Base-by-base conservation (phyloP, 37 sponge, comb jelly and placozoan species). In the Beroe ovata region DNA sequence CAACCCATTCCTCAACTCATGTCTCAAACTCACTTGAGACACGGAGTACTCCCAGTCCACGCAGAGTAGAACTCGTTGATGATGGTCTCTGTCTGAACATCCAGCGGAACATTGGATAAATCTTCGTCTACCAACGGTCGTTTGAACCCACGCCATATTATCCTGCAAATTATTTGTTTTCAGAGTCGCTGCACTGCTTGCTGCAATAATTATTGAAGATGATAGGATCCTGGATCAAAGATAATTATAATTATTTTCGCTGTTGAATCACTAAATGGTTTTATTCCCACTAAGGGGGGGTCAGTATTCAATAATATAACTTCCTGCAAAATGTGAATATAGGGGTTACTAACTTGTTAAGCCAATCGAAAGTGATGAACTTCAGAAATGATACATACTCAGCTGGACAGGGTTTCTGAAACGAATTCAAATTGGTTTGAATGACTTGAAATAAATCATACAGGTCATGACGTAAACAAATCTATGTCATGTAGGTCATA, bases 111-210 rank as follows among this genome's bases (percentile, higher is more conserved):
- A 4, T 77, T 19, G 41, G 26, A 40, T 11, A 77, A 25, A 40
- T 77, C 84, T 40, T 77, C 38, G 84, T 77, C 84, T 3, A 21
- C 28, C n/a, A 77, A 54, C 6, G 84, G 84, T 38, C 84, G 35
- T 25, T 36, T 77, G 22, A 42, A 77, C n/a, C 84, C 84, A 4
- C 11, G 26, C 84, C 84, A 77, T 3, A 77, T 42, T 19, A 40
- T 14, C 54, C 84, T 77, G 84, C 4, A 36, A 77, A 22, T n/a
- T 18, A 16, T 42, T 1, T 77, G n/a, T n/a, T n/a, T n/a, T n/a
- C n/a, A n/a, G n/a, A n/a, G n/a, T n/a, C n/a, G n/a, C n/a, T n/a
- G n/a, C n/a, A n/a, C n/a, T n/a, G n/a, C n/a, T n/a, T n/a, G n/a
- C n/a, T n/a, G n/a, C n/a, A n/a, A n/a, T n/a, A n/a, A n/a, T n/a